phyloP scores from a whole-genome alignment of 1,140 invertebrate genomes.

The Sitophilus oryzae region DNA sequence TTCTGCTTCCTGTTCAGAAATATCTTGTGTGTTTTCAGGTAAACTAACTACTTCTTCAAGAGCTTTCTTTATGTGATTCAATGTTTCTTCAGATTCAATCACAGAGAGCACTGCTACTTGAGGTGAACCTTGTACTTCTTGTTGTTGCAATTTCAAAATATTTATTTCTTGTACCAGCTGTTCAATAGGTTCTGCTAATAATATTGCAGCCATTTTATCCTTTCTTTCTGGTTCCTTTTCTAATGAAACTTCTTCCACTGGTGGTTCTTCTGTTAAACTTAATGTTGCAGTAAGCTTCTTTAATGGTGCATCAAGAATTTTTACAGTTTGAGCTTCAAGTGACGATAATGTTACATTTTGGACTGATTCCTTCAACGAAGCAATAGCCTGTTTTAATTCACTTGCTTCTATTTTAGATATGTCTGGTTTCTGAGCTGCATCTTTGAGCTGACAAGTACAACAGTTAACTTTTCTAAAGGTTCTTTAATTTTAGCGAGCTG shows the following conservation, averaged over 20 bases:
- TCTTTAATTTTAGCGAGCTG: background rate
- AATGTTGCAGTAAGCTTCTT: background rate
- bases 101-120: slow-evolving; percentile 2
- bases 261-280: slow-evolving; percentile 1
- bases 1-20: background rate
- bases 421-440: background rate
- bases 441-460: background rate
- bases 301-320: background rate
- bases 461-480: slow-evolving; percentile 4
- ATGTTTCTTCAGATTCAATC: slow-evolving; percentile 6
- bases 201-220: background rate
- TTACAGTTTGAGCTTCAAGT: background rate
- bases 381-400: background rate
- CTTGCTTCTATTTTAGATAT: background rate
- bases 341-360: background rate
- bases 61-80: slow-evolving; percentile 2
- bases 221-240: background rate
- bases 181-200: background rate
- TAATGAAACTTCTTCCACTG: background rate
- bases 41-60: background rate
- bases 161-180: background rate
- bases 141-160: background rate
- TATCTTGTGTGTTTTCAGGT: background rate
- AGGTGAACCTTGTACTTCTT: background rate
- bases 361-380: background rate